phyloP scores from a whole-genome alignment of 1,140 invertebrate species.

The Saxidomus purpurata region DNA sequence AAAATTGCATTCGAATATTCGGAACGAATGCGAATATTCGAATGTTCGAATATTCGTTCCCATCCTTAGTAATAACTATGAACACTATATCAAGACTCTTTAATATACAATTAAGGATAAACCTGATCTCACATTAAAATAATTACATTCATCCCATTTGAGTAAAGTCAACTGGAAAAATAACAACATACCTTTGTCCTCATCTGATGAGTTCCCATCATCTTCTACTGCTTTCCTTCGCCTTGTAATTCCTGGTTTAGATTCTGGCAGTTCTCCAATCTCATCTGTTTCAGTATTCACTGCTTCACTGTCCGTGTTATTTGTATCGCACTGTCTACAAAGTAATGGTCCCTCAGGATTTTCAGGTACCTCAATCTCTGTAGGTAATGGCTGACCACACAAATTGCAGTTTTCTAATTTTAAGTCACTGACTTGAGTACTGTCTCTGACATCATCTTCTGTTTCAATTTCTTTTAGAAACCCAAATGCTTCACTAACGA shows the following conservation, averaged over 20 bases:
- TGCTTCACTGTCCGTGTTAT: not conserved
- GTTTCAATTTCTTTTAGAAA: constrained; percentile 55
- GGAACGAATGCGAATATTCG: no score
- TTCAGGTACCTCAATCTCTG: not conserved
- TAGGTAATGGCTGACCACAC: not conserved
- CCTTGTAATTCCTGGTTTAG: not conserved
- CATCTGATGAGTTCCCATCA: constrained; percentile 73
- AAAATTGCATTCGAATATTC: no score
- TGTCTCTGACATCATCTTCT: not conserved
- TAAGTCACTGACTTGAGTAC: not conserved
- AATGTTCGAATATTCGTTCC: no score
- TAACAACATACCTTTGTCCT: constrained; percentile 73
- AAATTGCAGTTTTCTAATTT: not conserved
- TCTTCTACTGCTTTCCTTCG: constrained; percentile 43
- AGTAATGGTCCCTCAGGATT: not conserved
- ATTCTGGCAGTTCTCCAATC: not conserved
- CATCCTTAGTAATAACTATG: no score
- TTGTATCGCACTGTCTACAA: not conserved
- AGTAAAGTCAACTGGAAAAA: no score
- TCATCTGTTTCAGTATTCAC: not conserved
- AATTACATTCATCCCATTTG: no score
- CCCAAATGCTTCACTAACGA: constrained; percentile 70
- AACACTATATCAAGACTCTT: no score
- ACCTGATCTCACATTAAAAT: no score
- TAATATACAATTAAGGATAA: no score